Conservation (phyloP, 2,888 invertebrate species). For the Trachelus tabidus region DNA sequence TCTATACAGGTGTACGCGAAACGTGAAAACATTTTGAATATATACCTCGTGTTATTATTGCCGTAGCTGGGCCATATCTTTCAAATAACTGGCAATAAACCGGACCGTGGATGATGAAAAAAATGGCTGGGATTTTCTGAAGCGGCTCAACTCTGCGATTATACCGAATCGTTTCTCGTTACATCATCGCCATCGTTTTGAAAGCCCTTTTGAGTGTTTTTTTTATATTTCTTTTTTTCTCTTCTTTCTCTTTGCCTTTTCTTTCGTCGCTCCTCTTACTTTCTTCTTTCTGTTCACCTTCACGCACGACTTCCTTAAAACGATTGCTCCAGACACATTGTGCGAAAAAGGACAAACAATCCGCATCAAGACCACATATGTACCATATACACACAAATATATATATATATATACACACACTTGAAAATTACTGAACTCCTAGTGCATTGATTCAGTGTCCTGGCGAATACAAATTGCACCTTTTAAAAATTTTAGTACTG, state of each 20-base stretch:
- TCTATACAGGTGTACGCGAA: neutral
- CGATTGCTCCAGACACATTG: neutral
- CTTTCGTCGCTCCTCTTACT: neutral
- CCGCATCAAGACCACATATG: neutral
- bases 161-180: neutral
- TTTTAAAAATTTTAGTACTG: neutral
- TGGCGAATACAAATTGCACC: neutral
- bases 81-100: neutral
- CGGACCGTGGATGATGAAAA: neutral
- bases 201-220: neutral
- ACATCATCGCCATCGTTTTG: neutral
- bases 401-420: no score
- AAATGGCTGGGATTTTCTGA: neutral
- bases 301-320: neutral
- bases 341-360: neutral
- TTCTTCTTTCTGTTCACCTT: neutral
- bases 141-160: neutral
- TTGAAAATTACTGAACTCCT: neutral
- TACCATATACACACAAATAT: neutral
- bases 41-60: neutral
- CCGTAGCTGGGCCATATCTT: neutral
- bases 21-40: neutral
- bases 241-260: constrained; percentile 11
- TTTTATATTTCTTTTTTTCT: neutral
- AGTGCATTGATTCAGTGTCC: neutral